These are phyloP conservation scores for Sapayoa aenigma DNA, from an alignment of 2,113 vertebrate genomes.

Conservation along the genomic window DNA sequence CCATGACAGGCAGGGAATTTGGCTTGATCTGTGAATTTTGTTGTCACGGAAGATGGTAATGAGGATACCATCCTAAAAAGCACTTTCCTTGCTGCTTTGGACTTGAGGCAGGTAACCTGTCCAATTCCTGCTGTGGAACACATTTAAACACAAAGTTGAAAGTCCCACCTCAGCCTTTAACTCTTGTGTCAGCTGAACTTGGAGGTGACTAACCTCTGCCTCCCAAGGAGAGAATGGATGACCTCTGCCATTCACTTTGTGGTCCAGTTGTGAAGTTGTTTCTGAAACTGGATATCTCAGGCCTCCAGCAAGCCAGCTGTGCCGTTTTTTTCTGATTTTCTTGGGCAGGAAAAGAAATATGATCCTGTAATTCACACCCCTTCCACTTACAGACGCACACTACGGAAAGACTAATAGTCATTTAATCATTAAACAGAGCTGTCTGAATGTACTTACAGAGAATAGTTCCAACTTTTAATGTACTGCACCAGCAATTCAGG, in stretches of 20 bases:
- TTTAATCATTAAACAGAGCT: not conserved
- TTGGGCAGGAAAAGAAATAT: not conserved
- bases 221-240: not conserved
- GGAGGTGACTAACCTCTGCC: not conserved
- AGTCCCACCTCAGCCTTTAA: not conserved
- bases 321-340: not conserved
- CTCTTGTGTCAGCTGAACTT: not conserved
- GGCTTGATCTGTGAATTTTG: not conserved
- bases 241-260: not conserved
- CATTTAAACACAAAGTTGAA: not conserved
- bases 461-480: not conserved
- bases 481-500: not conserved
- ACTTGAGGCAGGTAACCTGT: not conserved
- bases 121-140: not conserved
- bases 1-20: not conserved
- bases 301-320: not conserved
- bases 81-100: not conserved
- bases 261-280: not conserved
- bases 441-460: not conserved
- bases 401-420: not conserved
- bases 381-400: not conserved
- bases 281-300: not conserved
- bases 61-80: not conserved
- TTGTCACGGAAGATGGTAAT: not conserved
- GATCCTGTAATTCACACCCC: not conserved